Evolutionary conservation across 2,113 vertebrate genomes (phyloP), one percentile per base, ranked within the genome.

Genomic region (Okapia johnstoni): DNA sequence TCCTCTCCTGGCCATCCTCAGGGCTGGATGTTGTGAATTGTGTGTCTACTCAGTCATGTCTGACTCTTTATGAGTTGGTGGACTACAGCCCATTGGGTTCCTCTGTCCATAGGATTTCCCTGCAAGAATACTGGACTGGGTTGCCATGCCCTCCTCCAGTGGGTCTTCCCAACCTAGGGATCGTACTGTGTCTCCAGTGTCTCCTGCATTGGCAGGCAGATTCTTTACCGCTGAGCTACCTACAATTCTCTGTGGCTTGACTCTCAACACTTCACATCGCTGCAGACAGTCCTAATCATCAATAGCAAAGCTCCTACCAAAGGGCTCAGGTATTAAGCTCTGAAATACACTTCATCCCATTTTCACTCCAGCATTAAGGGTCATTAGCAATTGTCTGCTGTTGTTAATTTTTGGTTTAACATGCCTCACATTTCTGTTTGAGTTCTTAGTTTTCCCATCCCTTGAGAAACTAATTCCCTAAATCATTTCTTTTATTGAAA

Each of bases 121-220:
- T 40, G 70, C 11, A 76, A 43, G 70, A 73, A 76, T 26, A 43
- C 36, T 76, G 70, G 23, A 43, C 6, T 40, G 70, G 12, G 23
- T 6, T 76, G 70, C 23, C 70, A 43, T 0, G 0, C 36, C 70
- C 70, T 76, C 12, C 36, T 76, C 70, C 70, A 12, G 25, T 1
- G 12, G 36, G 26, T 43, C 23, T 76, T 76, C 12, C 70, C 70
- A 26, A 26, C 23, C 36, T 26, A 76, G 23, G 23, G 12, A 26
- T 14, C 0, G 0, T 26, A 25, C 23, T 3, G 0, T 43, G 40
- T 76, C 70, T 26, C 70, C 23, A 14, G 36, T 7, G 36, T 43
- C 70, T 76, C 70, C 36, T 43, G 36, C 12, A 14, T 7, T 43
- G 21, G 70, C 36, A 76, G 36, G 70, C 70, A 76, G 36, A 76